Evolutionary conservation across 2,888 invertebrate species (phyloP).

Genomic region (Dysmachus trigonus): DNA sequence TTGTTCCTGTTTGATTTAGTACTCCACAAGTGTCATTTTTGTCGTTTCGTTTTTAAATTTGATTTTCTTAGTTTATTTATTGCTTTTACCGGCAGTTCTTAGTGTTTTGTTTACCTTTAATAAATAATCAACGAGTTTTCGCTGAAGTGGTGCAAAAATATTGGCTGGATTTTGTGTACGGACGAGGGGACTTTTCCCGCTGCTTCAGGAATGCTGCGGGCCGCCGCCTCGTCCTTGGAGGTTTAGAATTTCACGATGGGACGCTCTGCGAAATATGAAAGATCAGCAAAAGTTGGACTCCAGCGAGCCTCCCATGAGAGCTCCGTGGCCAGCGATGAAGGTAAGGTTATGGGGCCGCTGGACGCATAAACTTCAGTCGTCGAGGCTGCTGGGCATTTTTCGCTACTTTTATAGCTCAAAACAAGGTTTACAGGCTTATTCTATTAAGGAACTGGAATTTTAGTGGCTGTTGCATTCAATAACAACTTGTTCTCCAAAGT

Average conservation of each 20-base stretch:
- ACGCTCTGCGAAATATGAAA: slow-evolving; percentile 7
- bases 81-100: background rate
- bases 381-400: background rate
- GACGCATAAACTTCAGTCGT: background rate
- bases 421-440: background rate
- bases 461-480: background rate
- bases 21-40: background rate
- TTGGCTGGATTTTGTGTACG: background rate
- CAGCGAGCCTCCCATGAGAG: background rate
- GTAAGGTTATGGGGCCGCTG: slow-evolving; percentile 4
- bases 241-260: slow-evolving; percentile 23
- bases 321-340: slow-evolving; percentile 16
- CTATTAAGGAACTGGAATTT: background rate
- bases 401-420: background rate
- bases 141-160: background rate
- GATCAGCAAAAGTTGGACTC: slow-evolving; percentile 9
- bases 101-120: background rate
- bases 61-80: background rate
- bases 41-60: slow-evolving; percentile 28
- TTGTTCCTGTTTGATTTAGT: background rate
- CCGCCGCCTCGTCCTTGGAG: background rate
- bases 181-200: background rate
- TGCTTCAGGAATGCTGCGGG: background rate
- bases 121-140: background rate
- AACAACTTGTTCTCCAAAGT: background rate